These are phyloP conservation scores for Apocheima hispidaria DNA, from an alignment of 2,888 invertebrate species.

Conservation along the genomic window DNA sequence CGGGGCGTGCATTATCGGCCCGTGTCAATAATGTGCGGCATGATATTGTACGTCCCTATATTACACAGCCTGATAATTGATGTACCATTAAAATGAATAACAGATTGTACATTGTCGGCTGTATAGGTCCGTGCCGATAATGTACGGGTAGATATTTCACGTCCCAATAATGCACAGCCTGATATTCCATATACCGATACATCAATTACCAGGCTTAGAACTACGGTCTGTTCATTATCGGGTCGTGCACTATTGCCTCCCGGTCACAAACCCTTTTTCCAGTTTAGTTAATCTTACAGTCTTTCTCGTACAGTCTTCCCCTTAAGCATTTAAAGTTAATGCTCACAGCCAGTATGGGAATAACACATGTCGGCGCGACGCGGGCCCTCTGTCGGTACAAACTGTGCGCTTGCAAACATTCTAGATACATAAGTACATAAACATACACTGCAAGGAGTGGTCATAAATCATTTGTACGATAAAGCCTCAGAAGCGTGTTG, in stretches of 20 bases:
- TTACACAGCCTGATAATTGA: no score
- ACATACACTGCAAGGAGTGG: neutral
- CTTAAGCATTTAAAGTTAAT: slow-evolving; percentile 62
- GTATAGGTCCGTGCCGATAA: no score
- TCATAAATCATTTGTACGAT: slow-evolving; percentile 8
- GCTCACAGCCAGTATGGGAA: slow-evolving; percentile 51
- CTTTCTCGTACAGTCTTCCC: slow-evolving; percentile 29
- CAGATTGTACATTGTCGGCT: no score
- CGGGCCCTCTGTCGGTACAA: slow-evolving; percentile 26
- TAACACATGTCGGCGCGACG: slow-evolving; percentile 34
- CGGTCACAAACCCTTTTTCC: neutral
- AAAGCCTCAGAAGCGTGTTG: neutral
- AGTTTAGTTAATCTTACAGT: no score
- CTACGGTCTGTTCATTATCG: neutral
- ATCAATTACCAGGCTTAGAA: no score
- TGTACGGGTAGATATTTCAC: no score
- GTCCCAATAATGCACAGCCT: no score
- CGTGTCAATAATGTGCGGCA: no score
- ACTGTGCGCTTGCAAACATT: slow-evolving; percentile 17
- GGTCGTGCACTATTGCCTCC: neutral
- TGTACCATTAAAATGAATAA: no score
- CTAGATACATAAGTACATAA: slow-evolving; percentile 12
- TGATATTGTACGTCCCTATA: no score
- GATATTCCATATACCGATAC: no score
- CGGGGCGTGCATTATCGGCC: no score